Base-by-base conservation (phyloP, 1,140 invertebrate species). In the Penaeus chinensis region DNA sequence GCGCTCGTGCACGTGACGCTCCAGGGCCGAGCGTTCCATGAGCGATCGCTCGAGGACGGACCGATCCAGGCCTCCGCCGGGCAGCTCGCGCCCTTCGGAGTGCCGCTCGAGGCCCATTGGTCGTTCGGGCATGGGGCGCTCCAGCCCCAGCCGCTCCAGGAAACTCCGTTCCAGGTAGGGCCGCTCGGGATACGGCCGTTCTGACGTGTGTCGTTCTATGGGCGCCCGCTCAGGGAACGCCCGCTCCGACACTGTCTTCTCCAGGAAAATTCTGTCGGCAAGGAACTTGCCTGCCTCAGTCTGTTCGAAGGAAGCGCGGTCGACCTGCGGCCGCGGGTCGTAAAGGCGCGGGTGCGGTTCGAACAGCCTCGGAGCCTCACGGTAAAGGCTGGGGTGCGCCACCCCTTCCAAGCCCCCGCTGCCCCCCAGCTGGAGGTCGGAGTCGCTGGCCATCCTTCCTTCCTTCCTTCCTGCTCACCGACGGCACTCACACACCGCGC, bases 1-100 rank as follows among this genome's bases (percentile, higher is more conserved):
- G 11, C 89, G 82, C 82, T 90, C 89, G 76, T 90, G 89, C 62
- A 90, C 87, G 65, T 88, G 87, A 4, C 88, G 37, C 80, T 90
- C 89, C 84, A 90, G 65, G 54, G 85, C 88, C 42, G 89, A 89
- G 79, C 87, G 81, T 77, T 90, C 89, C 78, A 89, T 71, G 37
- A 90, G 65, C 16, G 89, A 90, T 16, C 88, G 27, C 82, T 90
- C 89, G 47, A 90, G 65, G 24, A 90, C 85, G 10, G 87, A 89
- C 22, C 88, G 85, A 63, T 90, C 89, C 63, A 90, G 60, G 20
- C 47, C 24, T 16, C n/a, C 79, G 47, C 18, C 32, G 10, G 37
- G 27, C 47, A 66, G n/a, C 71, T 62, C 61, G 27, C 62, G 60
- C 61, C 66, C n/a, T 10, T 27, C 47, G 27, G 65, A 42, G 20